A percentile compares a stretch with the other conserved stretches of the same genome.
These are phyloP conservation scores for Melanotaenia duboulayi DNA, from an alignment of 2,113 vertebrate species.

Conservation along the genomic window DNA sequence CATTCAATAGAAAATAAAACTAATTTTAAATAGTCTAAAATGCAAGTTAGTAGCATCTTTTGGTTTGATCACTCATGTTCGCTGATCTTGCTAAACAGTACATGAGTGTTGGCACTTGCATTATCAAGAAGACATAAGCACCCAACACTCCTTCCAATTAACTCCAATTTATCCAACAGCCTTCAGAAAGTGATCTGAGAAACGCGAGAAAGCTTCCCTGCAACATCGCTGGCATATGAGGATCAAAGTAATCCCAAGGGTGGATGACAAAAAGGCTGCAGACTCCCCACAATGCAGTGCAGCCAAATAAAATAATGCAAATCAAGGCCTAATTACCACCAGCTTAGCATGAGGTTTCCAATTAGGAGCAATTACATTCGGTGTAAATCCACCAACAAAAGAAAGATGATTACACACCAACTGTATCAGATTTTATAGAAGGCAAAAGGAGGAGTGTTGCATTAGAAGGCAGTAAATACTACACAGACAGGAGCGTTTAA, in stretches of 20 bases:
- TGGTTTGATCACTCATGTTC: slow-evolving; percentile 17
- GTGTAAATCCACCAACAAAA: slow-evolving; percentile 90
- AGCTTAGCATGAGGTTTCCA: slow-evolving; percentile 89
- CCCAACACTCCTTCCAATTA: slow-evolving; percentile 70
- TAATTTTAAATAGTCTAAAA: neutral
- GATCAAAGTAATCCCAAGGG: slow-evolving; percentile 86
- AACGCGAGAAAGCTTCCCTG: slow-evolving; percentile 43
- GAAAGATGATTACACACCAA: slow-evolving; percentile 87
- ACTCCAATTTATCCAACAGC: slow-evolving; percentile 75
- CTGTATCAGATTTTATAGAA: slow-evolving; percentile 77
- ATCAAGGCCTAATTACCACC: slow-evolving; percentile 90
- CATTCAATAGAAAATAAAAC: neutral
- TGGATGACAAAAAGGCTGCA: slow-evolving; percentile 80
- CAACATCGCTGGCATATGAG: slow-evolving; percentile 80
- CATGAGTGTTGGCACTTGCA: slow-evolving; percentile 12
- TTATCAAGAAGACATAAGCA: slow-evolving; percentile 36
- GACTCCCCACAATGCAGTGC: slow-evolving; percentile 83
- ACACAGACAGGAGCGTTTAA: slow-evolving; percentile 18
- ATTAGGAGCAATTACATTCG: slow-evolving; percentile 95
- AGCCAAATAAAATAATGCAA: slow-evolving; percentile 89
- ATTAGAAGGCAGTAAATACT: slow-evolving; percentile 54
- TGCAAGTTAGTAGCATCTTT: neutral
- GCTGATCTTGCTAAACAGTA: slow-evolving; percentile 19
- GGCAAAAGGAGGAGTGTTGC: slow-evolving; percentile 26
- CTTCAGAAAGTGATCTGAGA: slow-evolving; percentile 69